Percentiles rank a stretch among this genome's conserved stretches.
Conservation (phyloP, 2,888 invertebrate genomes). For the Oscheius sp. region DNA sequence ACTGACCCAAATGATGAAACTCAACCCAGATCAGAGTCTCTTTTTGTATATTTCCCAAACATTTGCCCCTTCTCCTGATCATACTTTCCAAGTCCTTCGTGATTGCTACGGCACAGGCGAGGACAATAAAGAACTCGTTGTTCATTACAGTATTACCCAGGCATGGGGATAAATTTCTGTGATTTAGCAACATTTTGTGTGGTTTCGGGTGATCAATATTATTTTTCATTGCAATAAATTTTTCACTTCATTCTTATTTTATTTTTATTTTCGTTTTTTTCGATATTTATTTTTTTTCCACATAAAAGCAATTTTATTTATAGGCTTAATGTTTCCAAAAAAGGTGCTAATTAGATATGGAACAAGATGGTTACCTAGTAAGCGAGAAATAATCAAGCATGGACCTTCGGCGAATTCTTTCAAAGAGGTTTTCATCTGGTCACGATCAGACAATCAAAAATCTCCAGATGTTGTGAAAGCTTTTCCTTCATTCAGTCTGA, state of each 20-base stretch:
- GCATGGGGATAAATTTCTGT: conserved; percentile 51
- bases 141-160: conserved; percentile 54
- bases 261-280: background rate
- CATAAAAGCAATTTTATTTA: background rate
- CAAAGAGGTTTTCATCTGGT: background rate
- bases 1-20: conserved; percentile 36
- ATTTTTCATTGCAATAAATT: conserved; percentile 5
- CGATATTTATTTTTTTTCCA: background rate
- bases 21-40: conserved; percentile 34
- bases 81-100: conserved; percentile 44
- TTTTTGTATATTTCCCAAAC: conserved; percentile 48
- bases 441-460: background rate
- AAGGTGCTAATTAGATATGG: background rate
- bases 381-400: background rate
- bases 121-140: conserved; percentile 37
- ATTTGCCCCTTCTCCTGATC: conserved; percentile 56
- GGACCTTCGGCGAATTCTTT: background rate
- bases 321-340: background rate
- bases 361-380: background rate
- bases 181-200: background rate
- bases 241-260: background rate
- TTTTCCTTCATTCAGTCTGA: background rate
- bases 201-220: background rate
- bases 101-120: conserved; percentile 37
- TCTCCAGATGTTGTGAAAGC: background rate